These are phyloP conservation scores for Littorina saxatilis DNA, from an alignment of 1,140 invertebrate species.

Conservation along the genomic window DNA sequence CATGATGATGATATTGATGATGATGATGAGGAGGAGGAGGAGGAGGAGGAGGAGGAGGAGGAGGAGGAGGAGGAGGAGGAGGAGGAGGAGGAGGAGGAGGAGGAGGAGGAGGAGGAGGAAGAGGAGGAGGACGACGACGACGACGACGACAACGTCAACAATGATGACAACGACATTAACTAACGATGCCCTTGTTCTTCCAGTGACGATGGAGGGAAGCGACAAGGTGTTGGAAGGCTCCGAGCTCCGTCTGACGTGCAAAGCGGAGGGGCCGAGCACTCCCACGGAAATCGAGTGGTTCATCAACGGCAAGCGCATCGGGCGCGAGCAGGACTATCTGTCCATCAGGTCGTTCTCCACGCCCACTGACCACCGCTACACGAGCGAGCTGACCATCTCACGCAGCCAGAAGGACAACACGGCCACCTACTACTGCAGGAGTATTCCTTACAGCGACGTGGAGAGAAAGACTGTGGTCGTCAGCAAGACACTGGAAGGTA, in stretches of 20 bases:
- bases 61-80: no score
- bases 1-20: no score
- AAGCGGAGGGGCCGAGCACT: slow-evolving; percentile 28
- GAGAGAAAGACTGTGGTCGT: slow-evolving; percentile 34
- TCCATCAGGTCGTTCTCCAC: slow-evolving; percentile 22
- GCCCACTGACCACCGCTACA: slow-evolving; percentile 2
- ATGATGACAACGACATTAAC: no score
- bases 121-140: no score
- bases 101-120: no score
- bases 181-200: no score
- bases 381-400: slow-evolving; percentile 41
- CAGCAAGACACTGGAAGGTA: not conserved
- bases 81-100: no score
- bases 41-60: no score
- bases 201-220: slow-evolving; percentile 42
- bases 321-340: not conserved
- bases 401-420: slow-evolving; percentile 20
- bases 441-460: slow-evolving; percentile 38
- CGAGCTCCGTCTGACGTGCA: slow-evolving; percentile 36
- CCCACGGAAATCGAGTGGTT: slow-evolving; percentile 48
- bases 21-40: no score
- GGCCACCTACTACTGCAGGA: slow-evolving; percentile 47
- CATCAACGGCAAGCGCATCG: slow-evolving; percentile 41
- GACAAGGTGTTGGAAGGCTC: slow-evolving; percentile 29
- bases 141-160: no score